Base-by-base conservation (phyloP, 2,888 invertebrate genomes). In the Buathra laborator region DNA sequence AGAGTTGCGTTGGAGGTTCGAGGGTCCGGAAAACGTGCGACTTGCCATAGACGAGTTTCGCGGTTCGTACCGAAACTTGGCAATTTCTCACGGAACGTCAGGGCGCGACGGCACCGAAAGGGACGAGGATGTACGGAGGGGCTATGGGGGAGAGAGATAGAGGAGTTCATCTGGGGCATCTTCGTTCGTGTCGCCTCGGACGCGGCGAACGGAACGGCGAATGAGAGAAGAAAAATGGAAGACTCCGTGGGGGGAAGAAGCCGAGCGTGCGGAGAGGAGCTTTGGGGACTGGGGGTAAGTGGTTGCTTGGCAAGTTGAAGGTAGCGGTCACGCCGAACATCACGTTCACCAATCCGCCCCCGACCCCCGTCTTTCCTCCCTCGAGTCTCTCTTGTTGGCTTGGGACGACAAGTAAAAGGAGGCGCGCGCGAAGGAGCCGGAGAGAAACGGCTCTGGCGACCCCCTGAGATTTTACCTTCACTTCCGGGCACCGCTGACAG, bases 1-100 rank as follows among this genome's bases (percentile, higher is more conserved):
- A 43, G 51, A 76, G 70, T 64, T 16, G 10, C 12, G 68, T 46
- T 46, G 32, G 14, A 48, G 9, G 37, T 19, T 68, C 19, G 12
- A 53, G 19, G 14, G 56, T 71, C n/a, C 19, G 66, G 19, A 46
- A 62, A 53, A 48, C 44, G 66, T 24, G 59, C n/a, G 51, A 46
- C 66, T 44, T 12, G 62, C 29, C 19, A 43, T 51, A 53, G 68
- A 74, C 70, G 75, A 59, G 74, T 79, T 78, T 70, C 37, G 37
- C 62, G 24, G 62, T 29, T 59, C 46, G 37, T 56, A 46, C 64
- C 75, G 85, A 88, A 89, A 88, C 86, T 87, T 89, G 88, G 83
- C 86, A 89, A 88, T 89, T 85, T 86, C 83, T 76, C 72, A 37
- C 37, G 2, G 5, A 37, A 37, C 37, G 37, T 37, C 37, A 37